Evolutionary conservation across 2,888 invertebrate genomes (phyloP), one percentile per base, ranked within the genome.

Genomic region (Conchocele bisecta): DNA sequence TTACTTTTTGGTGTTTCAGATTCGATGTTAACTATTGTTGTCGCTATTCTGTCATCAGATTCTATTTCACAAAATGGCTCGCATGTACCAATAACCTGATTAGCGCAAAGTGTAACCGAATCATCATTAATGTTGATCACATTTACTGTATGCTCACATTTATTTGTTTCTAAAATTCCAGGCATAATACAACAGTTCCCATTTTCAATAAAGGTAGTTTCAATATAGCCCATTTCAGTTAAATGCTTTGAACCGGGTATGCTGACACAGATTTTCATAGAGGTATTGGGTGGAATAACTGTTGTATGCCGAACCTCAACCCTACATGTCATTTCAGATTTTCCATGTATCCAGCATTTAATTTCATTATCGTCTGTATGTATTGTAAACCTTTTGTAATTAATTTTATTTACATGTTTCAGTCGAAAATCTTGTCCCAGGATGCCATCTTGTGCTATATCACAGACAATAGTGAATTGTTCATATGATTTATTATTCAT

Each of bases 341-440:
- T 42, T 15, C 48, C 15, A 0, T 63, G 66, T 17, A 72, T 42
- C 42, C 51, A 61, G 37, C 72, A 72, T 2, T 60, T 28, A 1
- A 61, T 57, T 28, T 57, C 22, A 26, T 26, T 7, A 50, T 20
- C 24, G 7, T 58, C 31, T 11, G 61, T 66, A 2, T 26, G 15
- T 2, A 72, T 37, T n/a, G 41, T 44, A 22, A 29, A 35, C 11
- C 9, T 33, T 46, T 68, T 33, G 29, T 73, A 64, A 44, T 64
- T 48, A 9, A 63, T 63, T 35, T 50, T 54, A 4, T 48, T 35
- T 11, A 53, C 64, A 37, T 68, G 39, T 0, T 42, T 46, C 3
- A 73, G 41, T 4, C 67, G 58, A 41, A 68, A 73, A 42, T 64
- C 68, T 48, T 73, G 64, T 20, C 64, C 68, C 1, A 73, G 17